Evolutionary conservation across 2,797 vertebrate genomes (phyloP).

Genomic region (Takifugu ocellatus): DNA sequence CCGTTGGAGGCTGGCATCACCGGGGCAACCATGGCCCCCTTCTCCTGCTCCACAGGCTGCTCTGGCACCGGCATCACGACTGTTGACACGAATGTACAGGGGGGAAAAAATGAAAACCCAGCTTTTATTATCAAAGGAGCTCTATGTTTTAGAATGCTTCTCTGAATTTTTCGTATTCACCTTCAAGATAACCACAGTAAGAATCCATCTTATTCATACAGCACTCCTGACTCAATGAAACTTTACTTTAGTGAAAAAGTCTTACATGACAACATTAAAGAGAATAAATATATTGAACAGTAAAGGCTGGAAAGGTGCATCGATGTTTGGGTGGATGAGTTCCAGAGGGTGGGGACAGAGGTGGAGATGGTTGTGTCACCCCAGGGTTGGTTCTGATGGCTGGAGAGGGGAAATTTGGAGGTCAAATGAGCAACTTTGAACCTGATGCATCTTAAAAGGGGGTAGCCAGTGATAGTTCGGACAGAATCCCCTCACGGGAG

Average conservation of each 20-base stretch:
- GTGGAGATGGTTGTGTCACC: too few relatives aligned
- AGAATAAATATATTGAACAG: neutral
- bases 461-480: neutral
- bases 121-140: neutral
- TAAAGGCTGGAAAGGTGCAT: neutral
- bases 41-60: conserved; percentile 90
- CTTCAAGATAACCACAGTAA: too few relatives aligned
- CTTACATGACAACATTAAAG: too few relatives aligned
- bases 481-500: neutral
- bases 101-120: neutral
- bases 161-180: neutral
- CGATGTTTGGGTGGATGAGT: neutral
- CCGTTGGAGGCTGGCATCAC: conserved; percentile 90
- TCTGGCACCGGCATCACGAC: conserved; percentile 95
- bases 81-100: conserved; percentile 22
- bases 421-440: neutral
- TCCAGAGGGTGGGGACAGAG: neutral
- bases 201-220: too few relatives aligned
- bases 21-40: conserved; percentile 88
- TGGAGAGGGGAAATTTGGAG: neutral
- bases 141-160: too few relatives aligned
- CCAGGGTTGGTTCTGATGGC: too few relatives aligned
- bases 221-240: too few relatives aligned
- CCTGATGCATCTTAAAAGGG: neutral
- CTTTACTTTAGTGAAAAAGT: too few relatives aligned